Base-by-base conservation (phyloP, 2,113 vertebrate genomes). In the Hippocampus zosterae region DNA sequence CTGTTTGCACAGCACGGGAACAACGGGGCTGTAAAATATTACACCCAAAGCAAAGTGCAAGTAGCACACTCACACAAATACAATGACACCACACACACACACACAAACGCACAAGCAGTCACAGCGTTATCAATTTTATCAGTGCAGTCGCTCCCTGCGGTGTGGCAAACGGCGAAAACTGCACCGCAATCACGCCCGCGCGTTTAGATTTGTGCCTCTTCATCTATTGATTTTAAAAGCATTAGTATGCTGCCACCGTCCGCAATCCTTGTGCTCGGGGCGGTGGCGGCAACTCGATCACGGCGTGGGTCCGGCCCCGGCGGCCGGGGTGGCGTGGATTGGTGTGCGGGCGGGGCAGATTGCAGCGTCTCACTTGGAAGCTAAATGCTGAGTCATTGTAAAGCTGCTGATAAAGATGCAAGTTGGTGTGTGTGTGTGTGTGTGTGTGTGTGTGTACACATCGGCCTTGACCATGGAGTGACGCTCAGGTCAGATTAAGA, bases 31-130 rank as follows among this genome's bases (percentile, higher is more conserved):
- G 77, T 87, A 79, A 84, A 87, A 83, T 33, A 67, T 77, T 69
- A 77, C 81, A 82, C 65, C 62, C 71, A 70, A 83, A 81, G 80
- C 81, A 84, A 80, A 86, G 76, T 77, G 70, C 75, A 84, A 78
- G 69, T 81, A 52, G 13, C 42, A 50, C 44, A 67, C 29, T 42
- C 21, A 1, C 11, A 23, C 40, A 16, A 37, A 44, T 18, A 19
- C 13, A 16, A 27, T 29, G 8, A 7, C 18, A 40, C 11, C 29
- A 62, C 61, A 42, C 40, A 42, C 61, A 41, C 61, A 63, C 19
- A 41, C 33, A 0, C 8, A 37, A 18, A n/a, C 60, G 13, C 33
- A 16, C 21, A 29, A 12, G 9, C 53, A 56, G 21, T 25, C 55
- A 27, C 9, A 59, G 13, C 5, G 29, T 62, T 56, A 29, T 60